Base-by-base conservation (phyloP, 1,140 invertebrate genomes). In the Aradophagus sp. region DNA sequence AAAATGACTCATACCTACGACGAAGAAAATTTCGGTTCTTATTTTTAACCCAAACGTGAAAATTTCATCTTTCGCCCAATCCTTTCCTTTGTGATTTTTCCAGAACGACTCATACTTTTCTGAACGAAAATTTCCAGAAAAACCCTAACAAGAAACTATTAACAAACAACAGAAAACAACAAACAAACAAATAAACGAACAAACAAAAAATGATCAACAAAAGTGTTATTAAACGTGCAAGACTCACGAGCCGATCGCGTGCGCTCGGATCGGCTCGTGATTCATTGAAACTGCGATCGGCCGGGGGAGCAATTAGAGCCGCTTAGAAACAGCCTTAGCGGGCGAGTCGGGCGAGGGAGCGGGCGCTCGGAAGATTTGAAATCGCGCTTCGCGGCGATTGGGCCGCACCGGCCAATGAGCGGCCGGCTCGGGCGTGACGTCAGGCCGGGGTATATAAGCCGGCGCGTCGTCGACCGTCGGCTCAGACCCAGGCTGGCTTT, bases 371-470 rank as follows among this genome's bases (percentile, higher is more conserved):
- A 56, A 52, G 75, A 66, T 75, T 77, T 59, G 56, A 66, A 73
- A 75, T 76, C 75, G 67, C 70, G 59, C 63, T 38, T 34, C 45
- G 63, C 32, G 42, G 20, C 41, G 53, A 74, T 75, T 74, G 74
- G 48, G 20, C 15, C 38, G 55, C 20, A 34, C 38, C 36, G 31
- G 15, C 79, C 80, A 82, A 82, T 82, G 68, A 67, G 41, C 12
- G 20, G 0, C 35, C 27, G 45, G 45, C 48, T 35, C 70, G 58
- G 3, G 4, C 26, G 67, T 82, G 81, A 80, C 86, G 87, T 88
- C 86, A 86, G 70, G 41, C 38, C 66, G 77, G 20, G 72, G 77
- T 88, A 88, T 89, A 89, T 86, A 88, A 88, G 74, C 79, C 73
- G 58, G 67, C 59, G 20, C 72, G 81, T 78, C 86, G 83, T 82